These are phyloP conservation scores for Cyrtodaria siliqua DNA, from an alignment of 2,888 invertebrate species.

Conservation along the genomic window DNA sequence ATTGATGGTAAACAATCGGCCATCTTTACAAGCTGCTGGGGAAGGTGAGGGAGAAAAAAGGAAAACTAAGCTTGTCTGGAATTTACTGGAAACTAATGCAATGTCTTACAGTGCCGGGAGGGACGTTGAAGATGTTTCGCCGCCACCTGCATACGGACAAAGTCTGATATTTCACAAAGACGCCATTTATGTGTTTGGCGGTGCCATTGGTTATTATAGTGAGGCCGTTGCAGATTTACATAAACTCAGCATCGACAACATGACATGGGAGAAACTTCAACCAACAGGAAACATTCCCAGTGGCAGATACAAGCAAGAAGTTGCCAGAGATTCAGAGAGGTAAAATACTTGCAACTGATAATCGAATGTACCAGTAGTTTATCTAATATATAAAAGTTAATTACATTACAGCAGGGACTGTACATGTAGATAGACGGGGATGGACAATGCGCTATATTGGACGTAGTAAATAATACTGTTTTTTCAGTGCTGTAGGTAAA, in stretches of 20 bases:
- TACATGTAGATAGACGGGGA: no score
- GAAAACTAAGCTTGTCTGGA: conserved; percentile 85
- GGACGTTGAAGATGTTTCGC: conserved; percentile 86
- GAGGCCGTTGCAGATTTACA: conserved; percentile 92
- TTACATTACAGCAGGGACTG: no score
- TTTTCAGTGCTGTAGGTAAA: no score
- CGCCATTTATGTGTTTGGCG: conserved; percentile 94
- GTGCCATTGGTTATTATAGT: conserved; percentile 95
- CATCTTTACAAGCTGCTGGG: conserved; percentile 47
- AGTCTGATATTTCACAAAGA: conserved; percentile 86
- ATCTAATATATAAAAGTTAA: no score
- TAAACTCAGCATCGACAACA: conserved; percentile 91
- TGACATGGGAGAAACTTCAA: conserved; percentile 89
- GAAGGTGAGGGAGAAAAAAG: conserved; percentile 9
- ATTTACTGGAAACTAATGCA: conserved; percentile 63
- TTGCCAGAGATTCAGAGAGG: conserved; percentile 61
- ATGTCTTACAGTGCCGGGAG: conserved; percentile 57
- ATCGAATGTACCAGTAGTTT: no score
- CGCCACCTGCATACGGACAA: conserved; percentile 94
- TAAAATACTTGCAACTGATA: conserved; percentile 25
- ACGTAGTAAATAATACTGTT: no score
- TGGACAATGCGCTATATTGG: no score
- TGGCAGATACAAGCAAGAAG: conserved; percentile 71
- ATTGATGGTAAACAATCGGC: conserved; percentile 20
- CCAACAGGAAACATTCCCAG: conserved; percentile 63